These are phyloP conservation scores for Falcunculus frontatus DNA, from an alignment of 2,113 vertebrate genomes.

Conservation along the genomic window DNA sequence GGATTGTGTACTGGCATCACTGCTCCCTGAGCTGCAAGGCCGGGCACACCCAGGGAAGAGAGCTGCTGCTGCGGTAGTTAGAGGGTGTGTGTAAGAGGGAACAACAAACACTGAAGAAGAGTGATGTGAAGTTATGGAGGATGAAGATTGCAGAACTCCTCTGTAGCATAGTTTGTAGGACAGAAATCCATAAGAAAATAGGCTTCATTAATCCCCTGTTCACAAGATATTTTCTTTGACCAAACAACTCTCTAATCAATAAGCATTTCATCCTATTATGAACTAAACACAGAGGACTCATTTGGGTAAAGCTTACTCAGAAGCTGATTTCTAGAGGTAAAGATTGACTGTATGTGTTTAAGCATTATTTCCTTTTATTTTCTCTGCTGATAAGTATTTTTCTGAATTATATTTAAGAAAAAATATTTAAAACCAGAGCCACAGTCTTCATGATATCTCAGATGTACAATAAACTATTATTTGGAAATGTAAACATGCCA, in stretches of 20 bases:
- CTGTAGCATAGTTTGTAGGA: not conserved
- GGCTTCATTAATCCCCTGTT: not conserved
- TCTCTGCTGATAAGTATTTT: not conserved
- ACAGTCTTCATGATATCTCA: not conserved
- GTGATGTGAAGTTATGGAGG: not conserved
- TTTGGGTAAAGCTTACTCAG: not conserved
- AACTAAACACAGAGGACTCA: not conserved
- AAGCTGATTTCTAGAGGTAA: not conserved
- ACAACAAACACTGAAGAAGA: not conserved
- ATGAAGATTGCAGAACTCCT: not conserved
- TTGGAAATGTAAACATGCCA: not conserved
- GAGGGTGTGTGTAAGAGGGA: not conserved
- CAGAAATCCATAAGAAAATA: not conserved
- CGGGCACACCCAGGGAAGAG: not conserved
- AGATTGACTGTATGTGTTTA: not conserved
- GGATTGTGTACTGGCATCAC: accelerated
- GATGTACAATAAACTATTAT: not conserved
- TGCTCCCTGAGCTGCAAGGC: not conserved
- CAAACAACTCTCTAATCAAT: not conserved
- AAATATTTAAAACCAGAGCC: not conserved
- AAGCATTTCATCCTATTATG: not conserved
- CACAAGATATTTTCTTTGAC: not conserved
- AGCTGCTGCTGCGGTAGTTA: not conserved
- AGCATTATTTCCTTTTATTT: not conserved
- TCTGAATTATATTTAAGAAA: not conserved